These are phyloP conservation scores for Poeciliopsis occidentalis DNA, from an alignment of 2,113 vertebrate species.

Conservation along the genomic window DNA sequence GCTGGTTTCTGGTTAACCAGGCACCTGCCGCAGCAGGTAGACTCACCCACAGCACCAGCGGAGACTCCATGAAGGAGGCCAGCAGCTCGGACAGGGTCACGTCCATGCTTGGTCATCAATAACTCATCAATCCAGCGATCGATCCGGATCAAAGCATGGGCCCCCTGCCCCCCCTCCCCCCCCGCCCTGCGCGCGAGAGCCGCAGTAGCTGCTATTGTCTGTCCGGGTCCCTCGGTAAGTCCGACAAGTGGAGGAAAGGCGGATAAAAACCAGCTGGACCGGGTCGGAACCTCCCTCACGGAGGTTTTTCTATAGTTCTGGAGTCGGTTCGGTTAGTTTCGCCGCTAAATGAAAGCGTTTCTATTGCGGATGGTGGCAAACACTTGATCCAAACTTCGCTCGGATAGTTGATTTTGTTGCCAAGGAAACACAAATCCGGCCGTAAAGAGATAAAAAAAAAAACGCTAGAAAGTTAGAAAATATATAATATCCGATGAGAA, in stretches of 20 bases:
- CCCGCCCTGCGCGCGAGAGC: slow-evolving; percentile 29
- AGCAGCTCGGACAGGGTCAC: slow-evolving; percentile 72
- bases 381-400: slow-evolving; percentile 70
- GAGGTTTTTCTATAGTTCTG: accelerated
- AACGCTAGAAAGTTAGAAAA: slow-evolving; percentile 21
- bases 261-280: background rate
- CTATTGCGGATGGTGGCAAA: slow-evolving; percentile 13
- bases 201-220: slow-evolving; percentile 64
- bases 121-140: slow-evolving; percentile 29
- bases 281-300: background rate
- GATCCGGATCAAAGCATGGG: slow-evolving; percentile 67
- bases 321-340: background rate
- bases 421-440: slow-evolving; percentile 59
- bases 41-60: slow-evolving; percentile 76
- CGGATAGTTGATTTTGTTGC: slow-evolving; percentile 66
- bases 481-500: background rate
- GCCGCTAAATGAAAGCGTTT: slow-evolving; percentile 1
- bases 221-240: slow-evolving; percentile 29
- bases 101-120: slow-evolving; percentile 62
- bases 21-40: slow-evolving; percentile 15
- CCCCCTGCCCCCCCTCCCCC: slow-evolving; percentile 43
- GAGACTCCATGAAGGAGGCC: slow-evolving; percentile 72
- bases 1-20: background rate
- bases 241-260: background rate
- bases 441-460: slow-evolving; percentile 45